Percentiles rank a stretch among this genome's conserved stretches.
phyloP scores from a whole-genome alignment of 1,140 invertebrate genomes.

The Delia radicum region DNA sequence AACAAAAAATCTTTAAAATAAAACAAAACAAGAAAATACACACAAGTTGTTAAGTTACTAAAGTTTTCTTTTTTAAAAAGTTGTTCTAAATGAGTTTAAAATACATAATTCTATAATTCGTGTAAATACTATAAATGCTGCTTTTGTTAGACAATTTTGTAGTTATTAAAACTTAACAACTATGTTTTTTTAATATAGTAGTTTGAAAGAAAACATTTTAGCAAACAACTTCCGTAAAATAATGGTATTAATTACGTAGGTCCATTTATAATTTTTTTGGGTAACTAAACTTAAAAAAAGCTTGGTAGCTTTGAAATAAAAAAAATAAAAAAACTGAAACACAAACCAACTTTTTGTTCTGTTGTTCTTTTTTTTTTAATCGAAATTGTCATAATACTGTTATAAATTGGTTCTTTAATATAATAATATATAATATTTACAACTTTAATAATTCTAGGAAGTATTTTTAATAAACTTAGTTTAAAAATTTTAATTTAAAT shows the following conservation, averaged over 20 bases:
- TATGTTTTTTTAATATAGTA: too few relatives aligned
- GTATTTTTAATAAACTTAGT: not conserved
- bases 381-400: not conserved
- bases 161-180: too few relatives aligned
- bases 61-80: too few relatives aligned
- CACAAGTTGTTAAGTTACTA: too few relatives aligned
- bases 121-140: too few relatives aligned
- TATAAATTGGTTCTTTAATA: not conserved
- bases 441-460: not conserved
- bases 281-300: not conserved
- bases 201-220: not conserved
- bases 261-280: not conserved
- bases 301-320: not conserved
- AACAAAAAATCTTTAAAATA: too few relatives aligned
- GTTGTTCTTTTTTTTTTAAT: not conserved
- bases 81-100: too few relatives aligned
- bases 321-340: not conserved
- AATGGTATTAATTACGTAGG: not conserved
- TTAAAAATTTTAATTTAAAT: not conserved
- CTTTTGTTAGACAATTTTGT: too few relatives aligned
- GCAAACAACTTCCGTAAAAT: not conserved
- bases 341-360: not conserved
- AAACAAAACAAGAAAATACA: not conserved
- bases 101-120: too few relatives aligned
- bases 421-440: not conserved